These are phyloP conservation scores for Zoanthus gigantus DNA, from an alignment of 92 coral and sea anemone species.

Conservation along the genomic window DNA sequence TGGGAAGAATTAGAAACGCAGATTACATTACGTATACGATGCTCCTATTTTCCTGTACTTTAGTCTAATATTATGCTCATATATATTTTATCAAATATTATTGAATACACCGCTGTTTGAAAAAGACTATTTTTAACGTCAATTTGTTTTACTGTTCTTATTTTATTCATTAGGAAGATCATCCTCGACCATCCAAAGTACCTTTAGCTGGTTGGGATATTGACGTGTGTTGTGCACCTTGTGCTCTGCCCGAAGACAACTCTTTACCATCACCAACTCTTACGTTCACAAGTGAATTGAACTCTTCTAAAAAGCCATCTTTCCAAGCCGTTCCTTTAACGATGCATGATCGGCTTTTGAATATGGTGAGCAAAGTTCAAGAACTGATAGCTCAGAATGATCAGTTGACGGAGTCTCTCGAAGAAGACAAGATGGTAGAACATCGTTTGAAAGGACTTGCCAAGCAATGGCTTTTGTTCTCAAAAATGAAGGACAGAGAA, in stretches of 20 bases:
- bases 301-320: no score
- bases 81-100: no score
- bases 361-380: neutral
- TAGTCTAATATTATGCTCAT: no score
- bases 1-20: no score
- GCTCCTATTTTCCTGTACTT: no score
- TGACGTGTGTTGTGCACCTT: constrained; percentile 4
- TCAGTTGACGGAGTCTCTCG: neutral
- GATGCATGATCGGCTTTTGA: neutral
- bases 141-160: no score
- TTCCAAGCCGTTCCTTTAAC: neutral
- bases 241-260: neutral
- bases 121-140: no score
- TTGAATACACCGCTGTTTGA: no score
- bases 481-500: constrained; percentile 1
- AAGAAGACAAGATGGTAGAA: neutral
- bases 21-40: no score
- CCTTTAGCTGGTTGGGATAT: constrained; percentile 14
- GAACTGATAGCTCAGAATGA: neutral
- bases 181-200: neutral
- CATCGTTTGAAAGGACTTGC: neutral
- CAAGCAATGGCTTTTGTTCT: neutral
- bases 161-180: neutral
- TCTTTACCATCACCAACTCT: no score
- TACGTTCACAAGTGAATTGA: no score